A percentile compares a stretch with the other conserved stretches of the same genome.
These are phyloP conservation scores for Cephus rjabovi DNA, from an alignment of 2,888 invertebrate species.

Conservation along the genomic window DNA sequence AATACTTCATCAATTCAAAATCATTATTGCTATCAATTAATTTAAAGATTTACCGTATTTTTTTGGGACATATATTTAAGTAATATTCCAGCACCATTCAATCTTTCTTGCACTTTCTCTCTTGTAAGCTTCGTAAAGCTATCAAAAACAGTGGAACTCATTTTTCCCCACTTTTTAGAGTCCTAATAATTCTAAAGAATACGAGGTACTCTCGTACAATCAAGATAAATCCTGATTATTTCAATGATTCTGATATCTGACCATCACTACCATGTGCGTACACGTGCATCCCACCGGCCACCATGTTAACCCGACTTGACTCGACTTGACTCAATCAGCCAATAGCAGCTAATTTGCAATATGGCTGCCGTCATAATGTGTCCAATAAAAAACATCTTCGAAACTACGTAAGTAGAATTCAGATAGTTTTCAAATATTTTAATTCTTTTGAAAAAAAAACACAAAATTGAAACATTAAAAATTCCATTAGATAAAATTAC, in stretches of 20 bases:
- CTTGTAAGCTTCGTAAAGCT: slow-evolving; percentile 65
- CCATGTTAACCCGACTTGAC: slow-evolving; percentile 22
- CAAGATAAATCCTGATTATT: neutral
- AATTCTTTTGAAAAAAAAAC: too few relatives aligned
- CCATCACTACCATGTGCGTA: slow-evolving; percentile 12
- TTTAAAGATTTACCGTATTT: slow-evolving; percentile 59
- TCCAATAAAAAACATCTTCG: too few relatives aligned
- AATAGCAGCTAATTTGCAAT: neutral
- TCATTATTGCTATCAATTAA: neutral
- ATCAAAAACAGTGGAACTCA: slow-evolving; percentile 64
- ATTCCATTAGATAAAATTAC: too few relatives aligned
- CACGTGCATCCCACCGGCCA: slow-evolving; percentile 26
- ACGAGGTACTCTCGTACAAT: neutral
- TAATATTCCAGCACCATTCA: slow-evolving; percentile 63
- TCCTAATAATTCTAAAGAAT: slow-evolving; percentile 27
- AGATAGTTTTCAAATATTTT: too few relatives aligned
- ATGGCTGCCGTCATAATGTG: too few relatives aligned
- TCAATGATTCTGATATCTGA: neutral
- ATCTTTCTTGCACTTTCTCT: slow-evolving; percentile 61
- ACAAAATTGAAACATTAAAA: too few relatives aligned
- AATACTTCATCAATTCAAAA: neutral
- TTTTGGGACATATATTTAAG: slow-evolving; percentile 63
- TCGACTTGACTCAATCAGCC: neutral
- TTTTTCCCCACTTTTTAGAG: slow-evolving; percentile 46
- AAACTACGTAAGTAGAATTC: too few relatives aligned